phyloP scores from a whole-genome alignment of 2,888 invertebrate species.

The Tipula unca region DNA sequence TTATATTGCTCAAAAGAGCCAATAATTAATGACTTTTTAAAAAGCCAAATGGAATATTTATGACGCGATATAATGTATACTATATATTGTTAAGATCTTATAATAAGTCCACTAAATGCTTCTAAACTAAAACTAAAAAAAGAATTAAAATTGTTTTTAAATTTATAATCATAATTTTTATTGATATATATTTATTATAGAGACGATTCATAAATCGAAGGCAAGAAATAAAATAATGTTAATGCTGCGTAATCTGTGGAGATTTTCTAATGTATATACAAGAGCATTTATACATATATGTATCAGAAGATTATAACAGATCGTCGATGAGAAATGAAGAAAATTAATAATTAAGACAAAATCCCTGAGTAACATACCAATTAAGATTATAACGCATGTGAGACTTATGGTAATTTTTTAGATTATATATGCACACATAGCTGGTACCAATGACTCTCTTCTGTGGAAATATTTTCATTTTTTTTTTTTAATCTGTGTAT shows the following conservation, averaged over 20 bases:
- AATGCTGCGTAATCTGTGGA: not conserved
- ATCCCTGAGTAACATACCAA: not conserved
- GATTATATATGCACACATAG: not conserved
- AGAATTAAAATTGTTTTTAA: not conserved
- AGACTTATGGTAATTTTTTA: not conserved
- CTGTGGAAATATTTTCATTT: not conserved
- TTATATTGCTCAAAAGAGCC: not conserved
- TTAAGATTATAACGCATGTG: not conserved
- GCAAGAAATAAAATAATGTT: not conserved
- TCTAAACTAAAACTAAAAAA: not conserved
- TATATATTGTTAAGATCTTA: too few relatives aligned
- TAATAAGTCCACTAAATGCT: not conserved
- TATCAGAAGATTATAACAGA: not conserved
- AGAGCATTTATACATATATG: too few relatives aligned
- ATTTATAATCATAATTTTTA: not conserved
- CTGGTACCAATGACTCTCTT: not conserved
- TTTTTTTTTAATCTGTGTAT: not conserved
- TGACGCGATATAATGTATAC: not conserved
- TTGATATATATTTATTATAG: not conserved
- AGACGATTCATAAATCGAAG: not conserved
- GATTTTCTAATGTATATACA: not conserved
- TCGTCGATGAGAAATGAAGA: not conserved
- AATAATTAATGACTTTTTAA: not conserved
- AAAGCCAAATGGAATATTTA: not conserved
- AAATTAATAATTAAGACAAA: not conserved